Conservation (phyloP, 2,113 vertebrate genomes). For the Pristiophorus japonicus region DNA sequence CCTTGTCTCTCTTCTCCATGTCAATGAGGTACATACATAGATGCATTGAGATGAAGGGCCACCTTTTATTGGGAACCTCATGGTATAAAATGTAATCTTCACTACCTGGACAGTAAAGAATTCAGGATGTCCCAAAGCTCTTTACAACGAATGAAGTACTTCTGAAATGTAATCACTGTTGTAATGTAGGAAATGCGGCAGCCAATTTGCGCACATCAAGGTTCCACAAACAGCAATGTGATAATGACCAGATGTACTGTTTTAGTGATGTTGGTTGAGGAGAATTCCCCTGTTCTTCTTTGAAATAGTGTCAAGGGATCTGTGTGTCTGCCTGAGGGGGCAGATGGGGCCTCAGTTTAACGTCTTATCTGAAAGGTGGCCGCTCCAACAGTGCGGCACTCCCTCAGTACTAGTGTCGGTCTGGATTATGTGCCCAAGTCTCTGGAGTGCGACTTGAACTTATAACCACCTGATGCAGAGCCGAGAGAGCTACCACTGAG, state of each 20-base stretch:
- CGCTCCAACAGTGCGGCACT: background rate
- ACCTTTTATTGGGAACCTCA: background rate
- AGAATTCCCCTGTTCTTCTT: background rate
- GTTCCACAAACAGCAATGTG: background rate
- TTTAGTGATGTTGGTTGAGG: background rate
- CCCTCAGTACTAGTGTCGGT: background rate
- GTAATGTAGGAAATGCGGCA: background rate
- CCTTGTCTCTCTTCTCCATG: background rate
- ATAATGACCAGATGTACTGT: background rate
- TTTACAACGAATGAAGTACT: background rate
- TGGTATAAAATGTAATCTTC: background rate
- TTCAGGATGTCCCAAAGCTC: background rate
- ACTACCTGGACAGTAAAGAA: background rate
- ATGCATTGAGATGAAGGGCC: no score
- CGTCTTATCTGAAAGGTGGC: background rate
- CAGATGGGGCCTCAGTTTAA: background rate
- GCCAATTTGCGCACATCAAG: background rate
- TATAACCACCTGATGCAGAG: background rate
- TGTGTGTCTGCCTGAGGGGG: no score
- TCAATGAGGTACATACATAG: background rate
- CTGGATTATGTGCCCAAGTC: background rate
- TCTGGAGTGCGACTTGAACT: background rate
- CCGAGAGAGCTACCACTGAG: background rate
- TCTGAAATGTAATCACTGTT: background rate
- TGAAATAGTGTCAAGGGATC: background rate